These are phyloP conservation scores for Helogale parvula DNA, from an alignment of 2,113 vertebrate genomes.

Conservation along the genomic window DNA sequence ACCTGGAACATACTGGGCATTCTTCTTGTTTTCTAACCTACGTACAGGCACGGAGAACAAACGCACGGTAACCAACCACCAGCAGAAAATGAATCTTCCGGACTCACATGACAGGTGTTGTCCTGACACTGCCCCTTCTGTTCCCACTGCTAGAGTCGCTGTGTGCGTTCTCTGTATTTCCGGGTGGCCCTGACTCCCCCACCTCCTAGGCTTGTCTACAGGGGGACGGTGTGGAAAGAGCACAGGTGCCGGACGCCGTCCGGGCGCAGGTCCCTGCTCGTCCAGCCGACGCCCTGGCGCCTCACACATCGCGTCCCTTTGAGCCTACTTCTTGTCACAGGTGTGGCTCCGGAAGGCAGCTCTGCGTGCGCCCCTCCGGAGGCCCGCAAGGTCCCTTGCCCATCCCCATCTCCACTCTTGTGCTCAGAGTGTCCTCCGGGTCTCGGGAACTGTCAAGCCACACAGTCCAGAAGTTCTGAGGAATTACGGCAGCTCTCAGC, in stretches of 20 bases:
- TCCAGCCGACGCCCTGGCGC: not conserved
- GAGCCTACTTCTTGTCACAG: not conserved
- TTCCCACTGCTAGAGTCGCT: rapidly evolving
- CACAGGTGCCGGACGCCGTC: not conserved
- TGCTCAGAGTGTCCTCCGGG: not conserved
- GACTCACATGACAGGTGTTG: rapidly evolving
- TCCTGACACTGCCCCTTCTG: rapidly evolving
- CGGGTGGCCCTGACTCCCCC: too few relatives aligned
- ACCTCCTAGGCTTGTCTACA: too few relatives aligned
- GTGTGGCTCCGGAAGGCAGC: not conserved
- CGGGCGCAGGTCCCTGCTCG: not conserved
- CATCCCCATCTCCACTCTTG: not conserved
- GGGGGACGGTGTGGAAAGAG: not conserved
- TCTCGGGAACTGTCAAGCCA: not conserved
- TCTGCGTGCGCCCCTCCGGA: rapidly evolving
- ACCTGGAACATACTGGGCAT: not conserved
- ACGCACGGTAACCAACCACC: not conserved
- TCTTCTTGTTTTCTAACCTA: not conserved
- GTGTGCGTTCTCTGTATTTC: not conserved
- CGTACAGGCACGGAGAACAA: not conserved
- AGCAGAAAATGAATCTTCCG: not conserved
- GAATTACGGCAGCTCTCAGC: not conserved
- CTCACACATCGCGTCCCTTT: too few relatives aligned
- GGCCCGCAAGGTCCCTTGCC: not conserved
- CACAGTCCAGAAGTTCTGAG: not conserved